phyloP scores from a whole-genome alignment of 2,888 invertebrate species.

The Bhutanitis thaidina region DNA sequence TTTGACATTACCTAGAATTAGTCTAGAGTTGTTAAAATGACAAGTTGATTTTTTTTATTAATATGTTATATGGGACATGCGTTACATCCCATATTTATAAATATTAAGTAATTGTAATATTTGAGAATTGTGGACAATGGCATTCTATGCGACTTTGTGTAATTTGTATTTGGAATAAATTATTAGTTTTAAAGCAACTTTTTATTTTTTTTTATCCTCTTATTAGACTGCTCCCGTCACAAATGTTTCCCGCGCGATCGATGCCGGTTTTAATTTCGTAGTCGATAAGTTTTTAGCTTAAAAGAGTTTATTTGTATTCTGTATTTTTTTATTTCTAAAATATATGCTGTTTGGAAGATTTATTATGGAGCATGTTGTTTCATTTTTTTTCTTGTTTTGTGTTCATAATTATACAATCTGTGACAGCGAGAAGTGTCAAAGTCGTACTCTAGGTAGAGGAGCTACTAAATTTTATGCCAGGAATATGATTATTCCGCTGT shows the following conservation, averaged over 20 bases:
- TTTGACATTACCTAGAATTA: slow-evolving; percentile 76
- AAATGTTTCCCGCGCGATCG: slow-evolving; percentile 18
- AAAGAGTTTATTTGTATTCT: slow-evolving; percentile 59
- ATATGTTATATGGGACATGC: slow-evolving; percentile 21
- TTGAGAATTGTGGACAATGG: slow-evolving; percentile 40
- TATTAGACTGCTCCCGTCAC: slow-evolving; percentile 6
- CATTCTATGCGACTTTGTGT: slow-evolving; percentile 43
- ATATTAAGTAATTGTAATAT: slow-evolving; percentile 33
- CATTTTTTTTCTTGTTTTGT: slow-evolving; percentile 33
- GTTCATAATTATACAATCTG: too few relatives aligned
- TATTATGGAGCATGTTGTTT: slow-evolving; percentile 54
- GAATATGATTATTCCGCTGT: too few relatives aligned
- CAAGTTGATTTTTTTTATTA: slow-evolving; percentile 54
- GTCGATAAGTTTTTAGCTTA: slow-evolving; percentile 49
- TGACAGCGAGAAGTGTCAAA: too few relatives aligned
- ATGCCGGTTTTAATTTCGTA: slow-evolving; percentile 30
- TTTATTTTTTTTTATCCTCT: slow-evolving; percentile 26
- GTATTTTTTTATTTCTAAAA: slow-evolving; percentile 68
- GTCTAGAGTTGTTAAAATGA: slow-evolving; percentile 74
- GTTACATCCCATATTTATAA: slow-evolving; percentile 20
- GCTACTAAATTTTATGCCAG: too few relatives aligned
- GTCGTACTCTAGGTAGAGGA: too few relatives aligned
- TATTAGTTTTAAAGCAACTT: slow-evolving; percentile 45
- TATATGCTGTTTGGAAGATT: slow-evolving; percentile 70
- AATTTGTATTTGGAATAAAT: slow-evolving; percentile 49